phyloP scores from a whole-genome alignment of 2,113 vertebrate species.

The Ceyx margarethae region DNA sequence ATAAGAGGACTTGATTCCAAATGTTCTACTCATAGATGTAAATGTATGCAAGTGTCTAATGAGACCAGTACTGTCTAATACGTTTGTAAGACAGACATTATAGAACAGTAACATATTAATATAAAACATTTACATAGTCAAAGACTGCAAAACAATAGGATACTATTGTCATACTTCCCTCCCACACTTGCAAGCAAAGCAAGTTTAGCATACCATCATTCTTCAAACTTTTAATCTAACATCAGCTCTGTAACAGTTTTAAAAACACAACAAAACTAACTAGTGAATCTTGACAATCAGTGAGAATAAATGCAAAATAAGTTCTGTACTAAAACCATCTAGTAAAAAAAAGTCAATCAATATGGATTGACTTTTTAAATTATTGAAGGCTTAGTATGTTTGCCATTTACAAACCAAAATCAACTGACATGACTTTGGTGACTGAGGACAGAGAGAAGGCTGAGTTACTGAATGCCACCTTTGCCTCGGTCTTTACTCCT shows the following conservation, averaged over 20 bases:
- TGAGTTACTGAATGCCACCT: too few relatives aligned
- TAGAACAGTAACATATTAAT: slow-evolving; percentile 33
- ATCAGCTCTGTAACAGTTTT: background rate
- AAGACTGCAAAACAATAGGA: slow-evolving; percentile 43
- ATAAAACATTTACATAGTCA: slow-evolving; percentile 49
- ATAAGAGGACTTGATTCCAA: background rate
- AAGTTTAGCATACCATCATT: slow-evolving; percentile 11
- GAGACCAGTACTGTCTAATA: slow-evolving; percentile 13
- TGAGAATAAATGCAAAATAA: background rate
- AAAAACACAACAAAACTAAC: slow-evolving; percentile 14
- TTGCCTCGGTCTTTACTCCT: too few relatives aligned
- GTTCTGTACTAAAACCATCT: background rate
- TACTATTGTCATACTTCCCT: slow-evolving; percentile 22
- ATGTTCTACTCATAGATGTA: background rate
- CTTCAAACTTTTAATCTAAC: slow-evolving; percentile 2
- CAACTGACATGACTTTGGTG: too few relatives aligned
- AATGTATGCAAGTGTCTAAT: background rate
- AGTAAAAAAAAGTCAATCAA: background rate
- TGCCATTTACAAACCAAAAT: background rate
- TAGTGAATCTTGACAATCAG: background rate
- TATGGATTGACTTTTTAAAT: background rate
- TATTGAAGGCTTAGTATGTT: background rate
- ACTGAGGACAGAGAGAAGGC: too few relatives aligned
- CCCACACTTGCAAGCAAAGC: slow-evolving; percentile 30
- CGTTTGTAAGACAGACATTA: slow-evolving; percentile 33